Base-by-base conservation (phyloP, 2,888 invertebrate species). In the Lithodes maja region DNA sequence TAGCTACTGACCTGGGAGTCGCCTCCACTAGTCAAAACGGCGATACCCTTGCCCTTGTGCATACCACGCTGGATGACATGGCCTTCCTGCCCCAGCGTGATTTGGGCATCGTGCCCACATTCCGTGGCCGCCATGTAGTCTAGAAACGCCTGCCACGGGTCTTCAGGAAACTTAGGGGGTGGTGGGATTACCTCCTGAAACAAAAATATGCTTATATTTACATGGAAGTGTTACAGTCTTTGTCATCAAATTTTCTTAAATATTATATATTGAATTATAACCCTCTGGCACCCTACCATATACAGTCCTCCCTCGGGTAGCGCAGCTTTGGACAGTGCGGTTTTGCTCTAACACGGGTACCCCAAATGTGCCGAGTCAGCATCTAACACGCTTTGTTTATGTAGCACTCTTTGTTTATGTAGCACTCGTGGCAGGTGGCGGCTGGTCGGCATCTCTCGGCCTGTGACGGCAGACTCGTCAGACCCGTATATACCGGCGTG, bases 21-120 rank as follows among this genome's bases (percentile, higher is more conserved):
- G 86, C 99, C 99, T 92, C 99, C 99, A 93, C 98, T 98, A 86
- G 99, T 99, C 93, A 99, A 98, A 71, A 99, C 98, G 12, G 98
- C 99, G 91, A 99, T 96, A 55, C 97, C 97, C 94, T 97, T 97
- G 87, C 98, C 98, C 93, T 97, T 97, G 93, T 98, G 97, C 93
- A 97, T 96, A 86, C 98, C 98, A 92, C 97, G 96, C 49, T 92
- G 92, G 3, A 94, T 93, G 17, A 91, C 52, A 7, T 89, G 91
- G 50, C 92, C 92, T 83, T 92, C 92, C 75, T 87, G 86, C n/a
- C 92, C 92, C 77, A 90, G 61, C 17, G 12, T 80, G 75, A 85
- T 53, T 3, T 79, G 91, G 54, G 78, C 5, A 9, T 74, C 84
- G 9, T 83, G 83, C 17, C 75, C 86, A 52, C 78, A 87, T 15